Percentiles rank a stretch among this genome's conserved stretches.
Conservation (phyloP, 2,888 invertebrate genomes). For the Nemoura dubitans region DNA sequence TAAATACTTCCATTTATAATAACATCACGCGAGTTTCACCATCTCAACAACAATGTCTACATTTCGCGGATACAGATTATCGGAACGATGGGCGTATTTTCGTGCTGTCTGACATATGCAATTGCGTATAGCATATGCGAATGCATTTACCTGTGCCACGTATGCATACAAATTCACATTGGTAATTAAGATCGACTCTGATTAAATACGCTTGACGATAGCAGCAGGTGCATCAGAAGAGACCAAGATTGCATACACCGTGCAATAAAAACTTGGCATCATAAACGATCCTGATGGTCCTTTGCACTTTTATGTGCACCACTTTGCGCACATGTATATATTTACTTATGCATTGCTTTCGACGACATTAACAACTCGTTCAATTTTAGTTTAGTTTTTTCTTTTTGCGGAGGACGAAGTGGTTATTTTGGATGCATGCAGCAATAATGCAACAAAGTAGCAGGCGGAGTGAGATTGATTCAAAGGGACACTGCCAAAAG, state of each 20-base stretch:
- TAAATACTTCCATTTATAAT: not conserved
- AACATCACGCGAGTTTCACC: too few relatives aligned
- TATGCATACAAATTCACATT: not conserved
- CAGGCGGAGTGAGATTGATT: not conserved
- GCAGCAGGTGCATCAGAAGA: not conserved
- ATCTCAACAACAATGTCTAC: not conserved
- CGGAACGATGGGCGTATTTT: not conserved
- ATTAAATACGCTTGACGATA: not conserved
- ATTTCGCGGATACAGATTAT: not conserved
- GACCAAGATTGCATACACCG: not conserved
- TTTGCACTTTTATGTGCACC: not conserved
- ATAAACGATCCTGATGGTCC: not conserved
- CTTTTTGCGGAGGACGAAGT: not conserved
- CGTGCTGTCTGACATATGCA: not conserved
- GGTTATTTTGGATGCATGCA: not conserved
- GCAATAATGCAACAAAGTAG: not conserved
- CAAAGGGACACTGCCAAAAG: not conserved
- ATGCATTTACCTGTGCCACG: too few relatives aligned
- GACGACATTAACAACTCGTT: not conserved
- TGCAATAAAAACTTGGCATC: not conserved
- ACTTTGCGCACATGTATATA: not conserved
- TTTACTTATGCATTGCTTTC: not conserved
- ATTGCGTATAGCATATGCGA: too few relatives aligned
- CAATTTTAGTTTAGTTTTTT: not conserved
- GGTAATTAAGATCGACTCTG: constrained; percentile 7